Evolutionary conservation across 2,888 invertebrate species (phyloP).

Genomic region (Ommatoiulus sabulosus): DNA sequence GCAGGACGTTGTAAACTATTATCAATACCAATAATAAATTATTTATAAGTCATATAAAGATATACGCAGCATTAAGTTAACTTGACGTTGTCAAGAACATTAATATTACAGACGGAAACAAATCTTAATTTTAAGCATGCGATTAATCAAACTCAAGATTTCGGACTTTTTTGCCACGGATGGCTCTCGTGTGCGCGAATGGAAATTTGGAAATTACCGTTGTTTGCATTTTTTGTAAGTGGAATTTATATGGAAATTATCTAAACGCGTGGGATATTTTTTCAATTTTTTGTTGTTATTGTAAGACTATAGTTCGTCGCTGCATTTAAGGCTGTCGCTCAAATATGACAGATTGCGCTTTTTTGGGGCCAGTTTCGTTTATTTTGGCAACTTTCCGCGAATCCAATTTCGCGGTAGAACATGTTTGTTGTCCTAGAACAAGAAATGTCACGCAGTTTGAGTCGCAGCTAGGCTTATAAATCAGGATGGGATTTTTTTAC

Average conservation of each 20-base stretch:
- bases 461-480: background rate
- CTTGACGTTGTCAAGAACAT: background rate
- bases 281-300: background rate
- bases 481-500: constrained; percentile 18
- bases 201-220: background rate
- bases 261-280: background rate
- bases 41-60: too few species aligned
- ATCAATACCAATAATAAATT: too few species aligned
- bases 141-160: constrained; percentile 38
- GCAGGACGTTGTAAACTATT: too few species aligned
- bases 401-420: constrained; percentile 3
- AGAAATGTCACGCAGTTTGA: constrained; percentile 35
- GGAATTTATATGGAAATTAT: constrained; percentile 32
- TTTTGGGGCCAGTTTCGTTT: background rate
- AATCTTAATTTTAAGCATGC: constrained; percentile 11
- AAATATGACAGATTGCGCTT: constrained; percentile 23
- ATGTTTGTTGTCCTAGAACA: constrained; percentile 32
- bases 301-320: background rate
- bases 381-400: constrained; percentile 17
- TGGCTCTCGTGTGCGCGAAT: background rate
- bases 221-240: background rate
- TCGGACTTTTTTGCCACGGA: background rate
- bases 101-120: constrained; percentile 4
- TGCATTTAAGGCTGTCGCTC: background rate
- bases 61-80: background rate